Evolutionary conservation across 2,888 invertebrate genomes (phyloP), one percentile per base, ranked within the genome.

Genomic region (Hanleya hanleyi): DNA sequence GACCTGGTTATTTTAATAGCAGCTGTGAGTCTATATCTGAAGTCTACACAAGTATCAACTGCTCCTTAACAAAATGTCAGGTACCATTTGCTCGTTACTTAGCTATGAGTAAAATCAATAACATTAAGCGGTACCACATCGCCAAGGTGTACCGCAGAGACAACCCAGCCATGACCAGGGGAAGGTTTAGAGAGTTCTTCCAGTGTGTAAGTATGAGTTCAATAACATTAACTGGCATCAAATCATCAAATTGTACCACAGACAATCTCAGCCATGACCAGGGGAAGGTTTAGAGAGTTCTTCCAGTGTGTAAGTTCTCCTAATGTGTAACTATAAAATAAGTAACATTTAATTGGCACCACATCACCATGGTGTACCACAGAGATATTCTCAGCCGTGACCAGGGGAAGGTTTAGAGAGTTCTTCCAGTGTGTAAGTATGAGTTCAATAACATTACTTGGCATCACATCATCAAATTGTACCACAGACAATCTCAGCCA

Each of bases 321-420:
- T n/a, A n/a, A n/a, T n/a, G n/a, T n/a, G n/a, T n/a, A n/a, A n/a
- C n/a, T n/a, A 98, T 91, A 99, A 99, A 92, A 95, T 99, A 67
- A 94, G 93, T 61, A 95, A 94, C 83, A 94, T 99, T 91, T 76
- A 99, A 99, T 91, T 93, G 99, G 71, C 99, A 99, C 91, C 99
- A 99, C 89, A 98, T 99, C 81, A 99, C 98, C 37, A 99, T 99
- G 92, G 99, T 99, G 4, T 99, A 99, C 90, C 93, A 99, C 69
- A 93, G 99, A 81, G 99, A 99, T 91, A 98, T 98, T 91, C 99
- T 99, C 99, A 1, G 95, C 98, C 0, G 98, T 99, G 94, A 95
- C 97, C 0, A 94, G 94, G 89, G 99, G 99, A 35, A 93, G 99
- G 81, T 99, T 97, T 88, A 93, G 99, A 80, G 99, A 99, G 91